Conservation (phyloP, 2,888 invertebrate species). For the Masnerella sp. region DNA sequence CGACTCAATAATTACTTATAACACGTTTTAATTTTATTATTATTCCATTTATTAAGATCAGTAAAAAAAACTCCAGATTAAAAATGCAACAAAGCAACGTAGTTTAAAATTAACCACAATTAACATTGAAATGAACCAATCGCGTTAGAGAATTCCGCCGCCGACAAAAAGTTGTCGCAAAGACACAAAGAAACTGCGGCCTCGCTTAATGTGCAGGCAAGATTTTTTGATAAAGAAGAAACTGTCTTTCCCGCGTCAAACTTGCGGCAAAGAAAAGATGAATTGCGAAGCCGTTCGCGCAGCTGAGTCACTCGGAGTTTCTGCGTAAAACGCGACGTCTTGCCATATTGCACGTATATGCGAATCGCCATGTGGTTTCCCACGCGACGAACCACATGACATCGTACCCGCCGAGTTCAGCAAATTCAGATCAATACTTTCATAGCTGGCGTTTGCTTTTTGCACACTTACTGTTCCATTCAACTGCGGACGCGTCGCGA, state of each 20-base stretch:
- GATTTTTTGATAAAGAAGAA: conserved; percentile 30
- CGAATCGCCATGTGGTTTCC: conserved; percentile 44
- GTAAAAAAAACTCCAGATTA: no score
- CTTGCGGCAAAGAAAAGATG: conserved; percentile 28
- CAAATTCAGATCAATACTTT: conserved; percentile 39
- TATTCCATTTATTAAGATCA: no score
- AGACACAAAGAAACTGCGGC: neutral
- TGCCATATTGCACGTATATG: conserved; percentile 22
- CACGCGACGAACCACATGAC: conserved; percentile 41
- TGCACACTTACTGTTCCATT: conserved; percentile 1
- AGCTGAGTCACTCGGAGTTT: conserved; percentile 39
- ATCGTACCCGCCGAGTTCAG: conserved; percentile 21
- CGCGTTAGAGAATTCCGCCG: conserved; percentile 13
- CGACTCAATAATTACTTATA: no score
- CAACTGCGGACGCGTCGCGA: no score
- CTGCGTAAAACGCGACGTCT: conserved; percentile 28
- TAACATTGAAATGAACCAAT: neutral
- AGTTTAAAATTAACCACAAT: neutral
- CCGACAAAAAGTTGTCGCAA: neutral
- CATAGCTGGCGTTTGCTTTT: conserved; percentile 11
- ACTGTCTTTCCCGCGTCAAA: conserved; percentile 17
- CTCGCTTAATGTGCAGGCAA: conserved; percentile 1
- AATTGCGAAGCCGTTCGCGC: conserved; percentile 17
- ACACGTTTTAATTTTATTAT: no score
- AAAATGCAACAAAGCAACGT: no score